A percentile compares a stretch with the other conserved stretches of the same genome.
Conservation (phyloP, 2,888 invertebrate species). For the Rhodophaea formosa region DNA sequence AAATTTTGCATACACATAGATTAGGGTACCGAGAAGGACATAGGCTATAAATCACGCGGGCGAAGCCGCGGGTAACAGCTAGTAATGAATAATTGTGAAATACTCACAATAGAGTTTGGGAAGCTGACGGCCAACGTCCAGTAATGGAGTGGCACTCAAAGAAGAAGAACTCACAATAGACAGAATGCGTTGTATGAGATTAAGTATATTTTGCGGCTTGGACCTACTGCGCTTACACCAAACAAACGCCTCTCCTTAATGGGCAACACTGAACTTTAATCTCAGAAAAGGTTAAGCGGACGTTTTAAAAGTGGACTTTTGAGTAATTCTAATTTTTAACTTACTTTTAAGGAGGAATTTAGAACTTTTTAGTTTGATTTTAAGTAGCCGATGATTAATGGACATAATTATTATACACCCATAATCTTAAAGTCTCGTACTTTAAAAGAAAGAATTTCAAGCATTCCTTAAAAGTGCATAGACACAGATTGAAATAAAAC, state of each 20-base stretch:
- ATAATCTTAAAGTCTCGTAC: too few relatives aligned
- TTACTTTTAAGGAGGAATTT: not conserved
- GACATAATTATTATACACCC: not conserved
- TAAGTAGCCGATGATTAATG: not conserved
- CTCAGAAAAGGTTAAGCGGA: slow-evolving; percentile 2
- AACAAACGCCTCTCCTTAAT: slow-evolving; percentile 21
- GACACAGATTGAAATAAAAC: not conserved
- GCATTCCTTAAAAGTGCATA: not conserved
- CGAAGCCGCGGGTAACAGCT: too few relatives aligned
- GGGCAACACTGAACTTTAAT: slow-evolving; percentile 22
- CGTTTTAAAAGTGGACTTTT: slow-evolving; percentile 13
- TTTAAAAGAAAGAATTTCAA: too few relatives aligned
- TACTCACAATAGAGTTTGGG: too few relatives aligned
- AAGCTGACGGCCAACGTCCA: too few relatives aligned
- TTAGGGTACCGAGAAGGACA: too few relatives aligned
- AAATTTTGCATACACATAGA: too few relatives aligned
- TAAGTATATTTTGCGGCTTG: not conserved
- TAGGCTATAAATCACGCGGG: too few relatives aligned
- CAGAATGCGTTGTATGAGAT: too few relatives aligned
- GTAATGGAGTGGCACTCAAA: too few relatives aligned
- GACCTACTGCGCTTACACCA: not conserved
- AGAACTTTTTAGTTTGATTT: not conserved
- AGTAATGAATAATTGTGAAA: too few relatives aligned
- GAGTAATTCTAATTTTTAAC: slow-evolving; percentile 15
- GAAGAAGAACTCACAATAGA: too few relatives aligned